Percentiles rank a stretch among this genome's conserved stretches.
Conservation (phyloP, 2,888 invertebrate species). For the Drosophila maculinotata region DNA sequence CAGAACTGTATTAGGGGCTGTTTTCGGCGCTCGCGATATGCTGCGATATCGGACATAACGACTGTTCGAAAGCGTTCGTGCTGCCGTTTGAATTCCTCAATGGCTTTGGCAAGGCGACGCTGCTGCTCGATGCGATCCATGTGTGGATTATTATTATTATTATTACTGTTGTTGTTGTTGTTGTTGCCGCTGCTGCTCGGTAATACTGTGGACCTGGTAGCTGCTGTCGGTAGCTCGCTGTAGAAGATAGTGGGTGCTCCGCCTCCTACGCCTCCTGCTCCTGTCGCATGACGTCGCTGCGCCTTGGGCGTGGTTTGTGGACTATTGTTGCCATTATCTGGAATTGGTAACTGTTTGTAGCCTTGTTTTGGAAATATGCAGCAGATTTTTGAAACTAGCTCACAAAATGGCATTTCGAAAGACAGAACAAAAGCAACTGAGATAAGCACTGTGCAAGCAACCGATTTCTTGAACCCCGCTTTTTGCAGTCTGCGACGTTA, state of each 20-base stretch:
- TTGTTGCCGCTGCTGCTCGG: conserved; percentile 37
- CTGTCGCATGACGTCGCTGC: conserved; percentile 16
- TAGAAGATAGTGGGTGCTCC: conserved; percentile 40
- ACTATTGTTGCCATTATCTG: conserved; percentile 63
- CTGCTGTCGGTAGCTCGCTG: conserved; percentile 23
- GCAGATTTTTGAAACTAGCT: conserved; percentile 42
- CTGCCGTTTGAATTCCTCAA: conserved; percentile 62
- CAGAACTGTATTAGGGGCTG: conserved; percentile 83
- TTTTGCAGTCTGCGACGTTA: neutral
- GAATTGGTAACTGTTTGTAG: conserved; percentile 60
- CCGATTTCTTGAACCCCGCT: conserved; percentile 2
- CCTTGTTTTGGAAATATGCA: conserved; percentile 59
- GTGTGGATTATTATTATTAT: conserved; percentile 22
- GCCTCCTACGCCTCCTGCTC: conserved; percentile 8
- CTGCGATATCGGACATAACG: conserved; percentile 79
- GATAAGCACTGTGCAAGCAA: conserved; percentile 13
- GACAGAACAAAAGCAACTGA: conserved; percentile 26
- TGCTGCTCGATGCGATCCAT: conserved; percentile 42
- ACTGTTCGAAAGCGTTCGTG: conserved; percentile 80
- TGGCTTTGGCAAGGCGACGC: conserved; percentile 30
- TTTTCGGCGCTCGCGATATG: conserved; percentile 71
- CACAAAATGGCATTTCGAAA: conserved; percentile 47
- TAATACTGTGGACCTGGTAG: conserved; percentile 49
- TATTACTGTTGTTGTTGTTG: conserved; percentile 44
- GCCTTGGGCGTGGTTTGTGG: conserved; percentile 45